A percentile compares a stretch with the other conserved stretches of the same genome.
These are phyloP conservation scores for Brachionus rubens DNA, from an alignment of 1,140 invertebrate species.

Conservation along the genomic window DNA sequence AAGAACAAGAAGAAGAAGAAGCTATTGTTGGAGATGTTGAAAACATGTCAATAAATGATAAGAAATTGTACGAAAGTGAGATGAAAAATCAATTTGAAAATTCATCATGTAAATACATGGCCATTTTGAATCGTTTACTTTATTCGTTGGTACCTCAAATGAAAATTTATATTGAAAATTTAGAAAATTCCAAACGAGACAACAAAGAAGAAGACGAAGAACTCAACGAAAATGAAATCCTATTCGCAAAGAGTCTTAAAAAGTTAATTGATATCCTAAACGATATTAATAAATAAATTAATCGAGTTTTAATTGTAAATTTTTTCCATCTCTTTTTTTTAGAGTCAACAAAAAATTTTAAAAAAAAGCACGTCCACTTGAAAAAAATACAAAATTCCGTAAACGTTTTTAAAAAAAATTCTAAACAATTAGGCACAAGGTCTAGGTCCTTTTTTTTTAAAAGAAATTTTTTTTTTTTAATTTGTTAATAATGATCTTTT, in stretches of 20 bases:
- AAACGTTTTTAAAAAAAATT: slow-evolving; percentile 21
- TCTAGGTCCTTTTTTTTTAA: neutral
- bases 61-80: neutral
- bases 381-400: neutral
- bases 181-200: neutral
- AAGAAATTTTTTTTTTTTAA: neutral
- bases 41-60: neutral
- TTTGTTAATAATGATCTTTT: neutral
- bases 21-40: neutral
- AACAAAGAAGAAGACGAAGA: neutral
- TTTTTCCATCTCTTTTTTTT: too few relatives aligned
- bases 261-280: neutral
- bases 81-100: slow-evolving; percentile 24
- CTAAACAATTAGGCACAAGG: slow-evolving; percentile 1
- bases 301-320: neutral
- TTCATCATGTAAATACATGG: slow-evolving; percentile 38
- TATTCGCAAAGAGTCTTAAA: neutral
- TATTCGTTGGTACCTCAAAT: slow-evolving; percentile 35
- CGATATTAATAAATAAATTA: slow-evolving; percentile 13
- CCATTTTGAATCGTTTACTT: slow-evolving; percentile 15
- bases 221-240: neutral
- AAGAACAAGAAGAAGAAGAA: neutral
- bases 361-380: slow-evolving; percentile 7
- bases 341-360: too few relatives aligned
- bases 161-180: neutral